Percentiles rank a stretch among this genome's conserved stretches.
Conservation (phyloP, 2,888 invertebrate species). For the Elgonia sp. region DNA sequence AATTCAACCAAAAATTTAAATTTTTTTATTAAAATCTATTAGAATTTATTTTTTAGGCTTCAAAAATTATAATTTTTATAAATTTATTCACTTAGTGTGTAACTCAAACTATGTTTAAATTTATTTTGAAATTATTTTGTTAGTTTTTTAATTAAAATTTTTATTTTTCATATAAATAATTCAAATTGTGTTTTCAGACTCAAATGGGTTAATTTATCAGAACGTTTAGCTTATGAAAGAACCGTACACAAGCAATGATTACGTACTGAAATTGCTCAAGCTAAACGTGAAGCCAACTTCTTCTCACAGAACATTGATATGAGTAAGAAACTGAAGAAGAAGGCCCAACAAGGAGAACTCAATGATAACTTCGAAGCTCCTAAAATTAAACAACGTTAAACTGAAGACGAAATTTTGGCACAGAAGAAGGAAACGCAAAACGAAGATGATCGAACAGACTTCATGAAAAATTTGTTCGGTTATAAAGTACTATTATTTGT, state of each 20-base stretch:
- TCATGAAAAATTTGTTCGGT: constrained; percentile 7
- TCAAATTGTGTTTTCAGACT: constrained; percentile 91
- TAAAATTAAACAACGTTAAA: constrained; percentile 84
- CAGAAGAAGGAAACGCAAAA: background rate
- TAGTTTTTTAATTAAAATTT: no score
- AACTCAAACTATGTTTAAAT: no score
- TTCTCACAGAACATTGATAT: constrained; percentile 94
- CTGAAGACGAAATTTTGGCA: constrained; percentile 77
- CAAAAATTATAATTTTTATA: no score
- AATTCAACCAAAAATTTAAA: no score
- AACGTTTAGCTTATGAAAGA: constrained; percentile 96
- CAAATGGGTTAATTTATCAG: constrained; percentile 98
- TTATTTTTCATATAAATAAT: no score
- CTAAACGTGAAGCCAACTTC: constrained; percentile 96
- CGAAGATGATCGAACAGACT: constrained; percentile 5
- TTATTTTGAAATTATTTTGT: no score
- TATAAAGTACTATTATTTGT: background rate
- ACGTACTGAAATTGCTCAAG: constrained; percentile 95
- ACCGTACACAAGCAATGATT: constrained; percentile 95
- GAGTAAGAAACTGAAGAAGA: constrained; percentile 90
- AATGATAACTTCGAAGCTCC: constrained; percentile 80
- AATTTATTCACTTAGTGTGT: no score
- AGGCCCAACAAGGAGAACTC: constrained; percentile 81
- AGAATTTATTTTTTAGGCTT: no score
- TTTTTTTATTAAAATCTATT: no score